Evolutionary conservation across 2,797 vertebrate species (phyloP).

Genomic region (Vireo griseus): DNA sequence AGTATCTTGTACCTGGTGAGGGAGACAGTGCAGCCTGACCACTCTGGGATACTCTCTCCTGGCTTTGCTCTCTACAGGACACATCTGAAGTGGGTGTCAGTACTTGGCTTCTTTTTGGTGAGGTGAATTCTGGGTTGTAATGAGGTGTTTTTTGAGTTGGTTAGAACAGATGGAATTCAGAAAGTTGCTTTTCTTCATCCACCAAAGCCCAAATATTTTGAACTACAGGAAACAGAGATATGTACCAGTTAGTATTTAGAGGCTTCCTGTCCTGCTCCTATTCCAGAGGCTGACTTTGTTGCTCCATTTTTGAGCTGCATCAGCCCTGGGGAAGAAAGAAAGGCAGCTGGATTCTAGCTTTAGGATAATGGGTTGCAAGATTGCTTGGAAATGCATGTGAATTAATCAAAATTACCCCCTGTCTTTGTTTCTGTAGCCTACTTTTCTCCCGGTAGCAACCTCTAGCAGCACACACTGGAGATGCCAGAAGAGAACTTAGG

Average conservation of each 20-base stretch:
- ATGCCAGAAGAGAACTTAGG: background rate
- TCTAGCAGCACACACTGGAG: background rate
- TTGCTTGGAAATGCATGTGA: background rate
- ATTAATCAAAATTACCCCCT: conserved; percentile 1
- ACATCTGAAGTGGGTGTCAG: background rate
- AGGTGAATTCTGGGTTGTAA: background rate
- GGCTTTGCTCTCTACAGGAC: background rate
- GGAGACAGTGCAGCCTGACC: background rate
- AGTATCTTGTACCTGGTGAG: background rate
- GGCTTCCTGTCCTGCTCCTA: background rate
- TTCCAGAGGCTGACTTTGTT: background rate
- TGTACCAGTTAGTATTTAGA: background rate
- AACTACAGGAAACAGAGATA: background rate
- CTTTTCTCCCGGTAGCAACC: background rate
- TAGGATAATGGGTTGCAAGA: background rate
- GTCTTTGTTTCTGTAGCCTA: background rate
- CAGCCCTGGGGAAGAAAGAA: background rate
- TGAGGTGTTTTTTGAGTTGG: background rate
- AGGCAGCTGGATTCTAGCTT: background rate
- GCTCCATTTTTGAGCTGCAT: background rate
- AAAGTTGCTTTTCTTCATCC: background rate
- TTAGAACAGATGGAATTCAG: background rate
- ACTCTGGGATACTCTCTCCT: background rate
- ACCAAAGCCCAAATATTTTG: background rate
- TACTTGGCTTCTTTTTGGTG: background rate